Base-by-base conservation (phyloP, 2,113 vertebrate species). In the Neolamprologus sp. region DNA sequence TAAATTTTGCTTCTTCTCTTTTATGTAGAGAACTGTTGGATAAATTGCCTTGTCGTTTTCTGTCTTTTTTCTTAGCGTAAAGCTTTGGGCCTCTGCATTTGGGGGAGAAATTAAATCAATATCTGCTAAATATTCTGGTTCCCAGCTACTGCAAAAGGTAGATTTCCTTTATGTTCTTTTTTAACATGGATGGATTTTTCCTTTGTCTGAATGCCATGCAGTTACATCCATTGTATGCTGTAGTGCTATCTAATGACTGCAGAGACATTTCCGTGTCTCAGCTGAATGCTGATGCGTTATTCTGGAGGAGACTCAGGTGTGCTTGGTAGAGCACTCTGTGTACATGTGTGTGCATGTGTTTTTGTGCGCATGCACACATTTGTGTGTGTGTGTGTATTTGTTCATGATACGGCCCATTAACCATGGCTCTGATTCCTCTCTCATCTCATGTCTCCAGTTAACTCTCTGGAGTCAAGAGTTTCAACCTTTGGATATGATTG, bases 101-200 rank as follows among this genome's bases (percentile, higher is more conserved):
- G 98, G 98, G 92, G 98, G 98, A 89, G 98, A 99, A 96, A 99
- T 99, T 94, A 98, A 99, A 97, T 99, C 98, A 80, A 98, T 99
- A 87, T 97, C 98, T 92, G 97, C 98, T 37, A 99, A 99, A 96
- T 99, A 99, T 94, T 99, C 98, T 2, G 98, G 98, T 93, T 99
- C 98, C 16, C 98, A 99, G 94, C 96, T 99, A 63, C 96, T 99
- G 91, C 98, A 99, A 94, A 99, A 99, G 98, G 98, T 99, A 98
- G 6, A 78, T 6, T 17, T 80, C 12, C 81, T 5, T 45, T 83
- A 51, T 81, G 17, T 17, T 73, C n/a, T 53, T 78, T 26, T 16
- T 35, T 37, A 84, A 53, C 58, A 60, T 16, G n/a, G 45, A 71
- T 6, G 47, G 21, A 80, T 23, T 57, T 71, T 71, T 57, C 17